Percentiles rank a stretch among this genome's conserved stretches.
Evolutionary conservation across 1,140 invertebrate genomes (phyloP).

Genomic region (Tetragnatha versicolor): DNA sequence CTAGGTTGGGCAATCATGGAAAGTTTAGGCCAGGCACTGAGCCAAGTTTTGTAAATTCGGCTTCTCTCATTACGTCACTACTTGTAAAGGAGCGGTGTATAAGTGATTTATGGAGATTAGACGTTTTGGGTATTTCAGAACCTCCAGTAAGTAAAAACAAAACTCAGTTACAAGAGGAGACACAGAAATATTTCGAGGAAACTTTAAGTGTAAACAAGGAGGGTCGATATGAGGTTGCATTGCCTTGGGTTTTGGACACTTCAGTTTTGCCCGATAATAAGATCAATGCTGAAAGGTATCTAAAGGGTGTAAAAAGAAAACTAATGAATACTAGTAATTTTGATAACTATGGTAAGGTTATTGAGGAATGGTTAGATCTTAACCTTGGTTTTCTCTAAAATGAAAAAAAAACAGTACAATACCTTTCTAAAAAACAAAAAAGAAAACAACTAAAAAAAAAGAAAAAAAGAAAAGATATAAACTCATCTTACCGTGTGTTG

Average conservation of each 20-base stretch:
- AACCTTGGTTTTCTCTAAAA: no score
- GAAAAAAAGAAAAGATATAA: no score
- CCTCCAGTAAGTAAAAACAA: background rate
- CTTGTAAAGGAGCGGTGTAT: background rate
- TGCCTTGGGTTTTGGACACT: slow-evolving; percentile 18
- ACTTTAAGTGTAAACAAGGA: background rate
- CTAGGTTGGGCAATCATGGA: slow-evolving; percentile 5
- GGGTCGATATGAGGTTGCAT: slow-evolving; percentile 10
- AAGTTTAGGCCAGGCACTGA: background rate
- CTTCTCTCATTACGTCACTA: background rate
- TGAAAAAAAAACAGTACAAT: no score
- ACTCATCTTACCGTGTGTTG: background rate
- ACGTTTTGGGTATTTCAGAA: slow-evolving; percentile 22
- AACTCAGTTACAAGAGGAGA: background rate
- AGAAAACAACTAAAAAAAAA: no score
- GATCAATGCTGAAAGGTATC: background rate
- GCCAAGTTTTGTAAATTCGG: background rate
- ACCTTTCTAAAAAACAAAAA: no score
- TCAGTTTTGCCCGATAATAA: background rate
- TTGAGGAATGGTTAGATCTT: slow-evolving; percentile 4
- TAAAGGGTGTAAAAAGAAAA: slow-evolving; percentile 8
- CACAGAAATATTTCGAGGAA: slow-evolving; percentile 8
- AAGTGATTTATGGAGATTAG: background rate
- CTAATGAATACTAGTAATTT: background rate
- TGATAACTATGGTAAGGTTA: background rate